Conservation (phyloP, 2,888 invertebrate genomes). For the Acholoe squamosa region DNA sequence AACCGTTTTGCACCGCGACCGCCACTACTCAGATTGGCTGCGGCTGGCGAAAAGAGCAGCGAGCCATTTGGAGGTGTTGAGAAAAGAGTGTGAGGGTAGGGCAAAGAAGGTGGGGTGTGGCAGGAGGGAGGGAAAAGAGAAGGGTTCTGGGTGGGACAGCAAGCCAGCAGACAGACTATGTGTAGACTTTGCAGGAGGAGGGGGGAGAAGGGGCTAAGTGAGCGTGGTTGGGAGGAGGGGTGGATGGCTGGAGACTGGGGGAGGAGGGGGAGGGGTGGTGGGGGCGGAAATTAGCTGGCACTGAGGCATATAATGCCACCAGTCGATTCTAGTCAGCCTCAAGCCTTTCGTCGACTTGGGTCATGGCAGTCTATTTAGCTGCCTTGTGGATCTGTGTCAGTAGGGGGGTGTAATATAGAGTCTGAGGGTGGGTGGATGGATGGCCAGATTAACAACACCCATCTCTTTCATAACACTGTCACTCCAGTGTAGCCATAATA, state of each 20-base stretch:
- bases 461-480: background rate
- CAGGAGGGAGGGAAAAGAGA: background rate
- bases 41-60: background rate
- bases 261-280: background rate
- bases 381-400: constrained; percentile 39
- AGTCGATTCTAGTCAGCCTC: constrained; percentile 53
- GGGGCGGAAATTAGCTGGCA: constrained; percentile 44
- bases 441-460: background rate
- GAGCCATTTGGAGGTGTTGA: background rate
- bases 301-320: constrained; percentile 38
- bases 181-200: background rate
- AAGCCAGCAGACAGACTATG: background rate
- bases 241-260: background rate
- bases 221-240: background rate
- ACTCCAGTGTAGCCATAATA: background rate
- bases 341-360: constrained; percentile 8
- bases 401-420: background rate
- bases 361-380: constrained; percentile 19
- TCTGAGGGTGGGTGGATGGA: background rate
- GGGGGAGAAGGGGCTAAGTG: background rate
- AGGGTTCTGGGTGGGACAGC: background rate
- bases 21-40: background rate
- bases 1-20: constrained; percentile 42
- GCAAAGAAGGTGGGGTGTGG: background rate
- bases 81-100: background rate